Conservation (phyloP, 2,888 invertebrate species). For the Glyphotaelius pellucidus region DNA sequence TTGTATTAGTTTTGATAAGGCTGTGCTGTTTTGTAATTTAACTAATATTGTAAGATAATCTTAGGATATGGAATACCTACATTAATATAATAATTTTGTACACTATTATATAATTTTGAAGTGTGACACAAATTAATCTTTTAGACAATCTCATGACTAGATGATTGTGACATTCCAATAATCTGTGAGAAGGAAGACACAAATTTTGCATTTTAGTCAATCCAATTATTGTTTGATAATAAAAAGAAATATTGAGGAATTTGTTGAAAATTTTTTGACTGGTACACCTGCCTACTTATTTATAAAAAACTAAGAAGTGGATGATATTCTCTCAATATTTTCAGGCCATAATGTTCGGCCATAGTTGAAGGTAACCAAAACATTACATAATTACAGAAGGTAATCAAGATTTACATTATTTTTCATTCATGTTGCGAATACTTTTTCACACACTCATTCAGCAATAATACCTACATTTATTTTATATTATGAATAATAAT, state of each 20-base stretch:
- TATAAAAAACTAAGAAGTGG: neutral
- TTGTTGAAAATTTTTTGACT: neutral
- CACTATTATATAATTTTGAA: neutral
- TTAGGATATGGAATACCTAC: neutral
- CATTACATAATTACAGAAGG: neutral
- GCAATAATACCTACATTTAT: neutral
- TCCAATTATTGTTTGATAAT: conserved; percentile 2
- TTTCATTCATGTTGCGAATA: neutral
- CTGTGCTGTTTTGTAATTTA: conserved; percentile 49
- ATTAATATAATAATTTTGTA: conserved; percentile 14
- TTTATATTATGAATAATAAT: neutral
- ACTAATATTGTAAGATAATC: conserved; percentile 18
- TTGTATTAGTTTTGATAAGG: conserved; percentile 43
- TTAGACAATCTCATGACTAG: neutral
- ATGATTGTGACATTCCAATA: conserved; percentile 42
- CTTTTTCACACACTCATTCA: neutral
- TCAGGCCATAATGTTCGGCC: neutral
- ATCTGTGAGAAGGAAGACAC: conserved; percentile 22
- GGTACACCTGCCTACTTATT: neutral
- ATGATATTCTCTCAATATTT: conserved; percentile 2
- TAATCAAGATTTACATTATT: neutral
- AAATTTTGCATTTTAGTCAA: neutral
- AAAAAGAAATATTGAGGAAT: neutral
- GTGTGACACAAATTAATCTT: neutral
- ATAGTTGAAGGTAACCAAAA: neutral